Evolutionary conservation across 2,888 invertebrate species (phyloP), one percentile per base, ranked within the genome.

Genomic region (Phoenoteleia sp.): DNA sequence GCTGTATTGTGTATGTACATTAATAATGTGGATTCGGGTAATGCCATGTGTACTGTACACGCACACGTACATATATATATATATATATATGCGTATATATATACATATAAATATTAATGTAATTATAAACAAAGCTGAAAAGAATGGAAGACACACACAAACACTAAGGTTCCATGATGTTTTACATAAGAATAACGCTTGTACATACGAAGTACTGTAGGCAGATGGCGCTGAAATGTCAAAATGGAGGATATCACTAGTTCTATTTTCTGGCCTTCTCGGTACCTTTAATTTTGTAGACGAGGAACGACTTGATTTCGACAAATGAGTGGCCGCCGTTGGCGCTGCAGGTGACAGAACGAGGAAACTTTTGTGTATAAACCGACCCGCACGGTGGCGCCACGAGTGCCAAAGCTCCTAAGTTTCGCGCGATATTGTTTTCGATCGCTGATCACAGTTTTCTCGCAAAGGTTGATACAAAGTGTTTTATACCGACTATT

Each of bases 1-100:
- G 67, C 67, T 84, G 76, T 84, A 84, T 77, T 67, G 84, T 84
- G 84, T 81, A 67, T 72, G 81, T 84, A 84, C 81, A 81, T 81
- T 84, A 72, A 74, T 66, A 81, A 84, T 81, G 67, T 81, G 72
- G 67, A 72, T 74, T 77, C 71, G 77, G 72, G 49, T 69, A 74
- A 80, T 47, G 71, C 72, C 80, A 67, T 85, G 81, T 81, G 81
- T 77, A 81, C 69, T 81, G 81, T 85, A 74, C 77, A 81, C 81
- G 81, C 84, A 81, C 81, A 84, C 52, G 81, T 85, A 85, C 81
- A 76, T 74, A 74, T 58, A 60, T 69, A 49, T 77, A 42, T 42
- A 42, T 49, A 45, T 58, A 6, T 3, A 62, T 25, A 27, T 23
- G 6, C 23, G 36, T 9, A 9, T 60, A 62, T 62, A 62, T 27